These are phyloP conservation scores for Sitta europaea DNA, from an alignment of 2,113 vertebrate genomes.

Conservation along the genomic window DNA sequence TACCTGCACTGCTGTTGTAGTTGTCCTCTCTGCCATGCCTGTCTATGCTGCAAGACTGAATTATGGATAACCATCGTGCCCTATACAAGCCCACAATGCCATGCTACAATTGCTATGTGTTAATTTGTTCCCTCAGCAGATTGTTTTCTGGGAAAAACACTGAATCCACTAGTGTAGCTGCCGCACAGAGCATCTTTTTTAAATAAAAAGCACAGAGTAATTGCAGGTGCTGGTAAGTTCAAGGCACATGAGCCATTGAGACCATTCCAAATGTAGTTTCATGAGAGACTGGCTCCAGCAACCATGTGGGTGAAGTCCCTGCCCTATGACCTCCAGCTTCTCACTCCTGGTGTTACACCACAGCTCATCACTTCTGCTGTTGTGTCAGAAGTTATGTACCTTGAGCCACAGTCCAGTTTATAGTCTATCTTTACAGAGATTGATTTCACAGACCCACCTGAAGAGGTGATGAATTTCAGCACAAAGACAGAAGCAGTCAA, in stretches of 20 bases:
- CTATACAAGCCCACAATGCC: neutral
- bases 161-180: neutral
- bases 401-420: neutral
- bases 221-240: neutral
- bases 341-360: neutral
- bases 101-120: neutral
- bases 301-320: neutral
- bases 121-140: neutral
- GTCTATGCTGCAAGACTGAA: neutral
- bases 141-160: neutral
- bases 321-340: neutral
- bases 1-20: neutral
- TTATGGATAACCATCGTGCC: neutral
- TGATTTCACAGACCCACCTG: neutral
- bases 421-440: neutral
- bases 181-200: neutral
- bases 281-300: neutral
- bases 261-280: neutral
- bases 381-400: neutral
- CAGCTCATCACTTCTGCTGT: neutral
- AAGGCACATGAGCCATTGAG: neutral
- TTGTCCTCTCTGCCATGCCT: neutral
- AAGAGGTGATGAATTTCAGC: neutral
- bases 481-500: neutral
- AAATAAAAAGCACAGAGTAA: neutral